Base-by-base conservation (phyloP, 2,888 invertebrate genomes). In the Iselma pallidipennis region DNA sequence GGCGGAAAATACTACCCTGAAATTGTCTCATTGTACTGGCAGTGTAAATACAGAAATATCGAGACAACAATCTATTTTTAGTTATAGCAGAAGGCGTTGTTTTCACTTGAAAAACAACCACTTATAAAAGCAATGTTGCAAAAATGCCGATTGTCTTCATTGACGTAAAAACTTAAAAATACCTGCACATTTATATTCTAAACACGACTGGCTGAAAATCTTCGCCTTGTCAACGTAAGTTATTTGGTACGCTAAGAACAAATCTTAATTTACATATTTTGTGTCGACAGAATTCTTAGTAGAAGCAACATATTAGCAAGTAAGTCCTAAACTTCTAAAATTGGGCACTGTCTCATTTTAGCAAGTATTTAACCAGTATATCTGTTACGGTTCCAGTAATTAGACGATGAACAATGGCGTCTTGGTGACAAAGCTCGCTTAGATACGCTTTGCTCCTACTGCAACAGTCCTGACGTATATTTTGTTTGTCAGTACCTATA, bases 201-300 rank as follows among this genome's bases (percentile, higher is more conserved):
- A 65, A 62, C 73, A 71, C 69, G 71, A 65, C 49, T 53, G 67
- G 67, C 67, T 63, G 71, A 68, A 73, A 73, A 72, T 71, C 70
- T 72, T 70, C 67, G 69, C 70, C 70, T 70, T 72, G 71, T 72
- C 72, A 71, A 66, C 69, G 71, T 70, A 70, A 71, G 71, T 73
- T 72, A 73, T 71, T 73, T 73, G 69, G 63, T 70, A 66, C 70
- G 72, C 72, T 71, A 73, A 73, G 72, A 73, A 72, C 72, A 73
- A 73, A 73, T 73, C 72, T 72, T 72, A 71, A 73, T 73, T 73
- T 73, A 73, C 72, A 73, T 73, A 72, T 73, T 73, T 72, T 69
- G 66, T 63, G 63, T 66, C 64, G 57, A 49, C 62, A 23, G 66
- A 70, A 68, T 70, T 68, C 64, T 62, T 67, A 65, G 62, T 57